Percentiles rank a stretch among this genome's conserved stretches.
phyloP scores from a whole-genome alignment of 2,888 invertebrate genomes.

The Stictocephala bisonia region DNA sequence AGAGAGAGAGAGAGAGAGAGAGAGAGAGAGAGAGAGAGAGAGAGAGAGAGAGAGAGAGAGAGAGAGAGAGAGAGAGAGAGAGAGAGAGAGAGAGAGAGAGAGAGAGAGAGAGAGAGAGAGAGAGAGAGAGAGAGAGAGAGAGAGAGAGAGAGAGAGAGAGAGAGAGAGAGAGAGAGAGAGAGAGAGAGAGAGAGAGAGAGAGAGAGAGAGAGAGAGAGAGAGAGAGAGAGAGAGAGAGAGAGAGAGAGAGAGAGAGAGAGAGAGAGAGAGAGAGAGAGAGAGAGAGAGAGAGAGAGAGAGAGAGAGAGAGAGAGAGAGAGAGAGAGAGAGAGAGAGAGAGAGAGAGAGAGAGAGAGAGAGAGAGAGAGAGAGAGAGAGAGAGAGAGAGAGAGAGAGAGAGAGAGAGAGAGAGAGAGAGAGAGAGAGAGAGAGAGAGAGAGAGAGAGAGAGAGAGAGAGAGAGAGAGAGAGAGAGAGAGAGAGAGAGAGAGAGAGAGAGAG shows the following conservation, averaged over 20 bases:
- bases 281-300: background rate
- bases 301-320: background rate
- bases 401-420: background rate
- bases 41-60: background rate
- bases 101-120: background rate
- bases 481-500: background rate
- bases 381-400: background rate
- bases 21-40: background rate
- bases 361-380: background rate
- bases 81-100: background rate
- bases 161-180: background rate
- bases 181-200: background rate
- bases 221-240: background rate
- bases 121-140: background rate
- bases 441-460: background rate
- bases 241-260: background rate
- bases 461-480: background rate
- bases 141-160: background rate
- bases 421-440: background rate
- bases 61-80: background rate
- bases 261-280: background rate
- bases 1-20: background rate
- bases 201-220: background rate
- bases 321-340: background rate
- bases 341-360: background rate